phyloP scores from a whole-genome alignment of 2,113 vertebrate species.

The Cephalopterus ornatus region DNA sequence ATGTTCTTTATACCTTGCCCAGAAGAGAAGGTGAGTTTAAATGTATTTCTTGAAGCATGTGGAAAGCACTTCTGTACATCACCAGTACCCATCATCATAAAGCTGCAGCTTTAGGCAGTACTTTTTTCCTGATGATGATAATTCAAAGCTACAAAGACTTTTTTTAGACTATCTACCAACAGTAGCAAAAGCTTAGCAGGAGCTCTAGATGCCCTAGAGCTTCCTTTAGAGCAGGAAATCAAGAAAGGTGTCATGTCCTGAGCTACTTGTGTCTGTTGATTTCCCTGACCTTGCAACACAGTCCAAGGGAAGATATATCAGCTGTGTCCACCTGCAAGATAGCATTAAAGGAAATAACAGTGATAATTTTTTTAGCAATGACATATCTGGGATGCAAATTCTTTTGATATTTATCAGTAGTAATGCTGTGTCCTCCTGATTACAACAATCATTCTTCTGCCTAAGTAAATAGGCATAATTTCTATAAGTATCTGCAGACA shows the following conservation, averaged over 20 bases:
- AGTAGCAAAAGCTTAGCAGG: neutral
- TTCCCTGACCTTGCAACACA: neutral
- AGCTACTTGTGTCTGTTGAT: neutral
- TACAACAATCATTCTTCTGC: neutral
- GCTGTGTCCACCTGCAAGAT: neutral
- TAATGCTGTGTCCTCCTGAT: neutral
- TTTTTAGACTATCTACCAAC: neutral
- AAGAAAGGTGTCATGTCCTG: neutral
- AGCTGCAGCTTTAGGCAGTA: slow-evolving; percentile 9
- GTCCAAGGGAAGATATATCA: neutral
- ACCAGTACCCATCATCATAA: neutral
- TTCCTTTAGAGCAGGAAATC: neutral
- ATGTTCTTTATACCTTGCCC: neutral
- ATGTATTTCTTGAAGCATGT: neutral
- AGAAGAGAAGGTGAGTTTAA: neutral
- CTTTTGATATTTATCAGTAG: neutral
- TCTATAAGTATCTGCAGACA: neutral
- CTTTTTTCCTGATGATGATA: neutral
- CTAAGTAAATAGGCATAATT: neutral
- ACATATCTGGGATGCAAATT: neutral
- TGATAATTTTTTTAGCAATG: neutral
- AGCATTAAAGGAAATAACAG: neutral
- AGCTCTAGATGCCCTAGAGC: neutral
- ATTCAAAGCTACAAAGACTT: slow-evolving; percentile 8
- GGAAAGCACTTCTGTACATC: neutral